Conservation (phyloP, 2,888 invertebrate genomes). For the Dysmachus trigonus region DNA sequence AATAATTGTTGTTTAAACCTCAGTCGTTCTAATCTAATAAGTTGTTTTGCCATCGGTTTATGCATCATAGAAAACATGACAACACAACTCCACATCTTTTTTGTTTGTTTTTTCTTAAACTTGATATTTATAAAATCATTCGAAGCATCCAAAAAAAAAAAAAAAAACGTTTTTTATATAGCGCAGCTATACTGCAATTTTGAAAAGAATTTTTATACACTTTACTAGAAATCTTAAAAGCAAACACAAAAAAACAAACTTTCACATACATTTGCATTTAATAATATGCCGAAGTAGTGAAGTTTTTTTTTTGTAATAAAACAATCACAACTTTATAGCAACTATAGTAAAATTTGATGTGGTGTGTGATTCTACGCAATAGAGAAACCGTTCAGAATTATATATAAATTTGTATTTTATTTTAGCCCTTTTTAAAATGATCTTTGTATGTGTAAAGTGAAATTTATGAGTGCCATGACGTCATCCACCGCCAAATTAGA, state of each 20-base stretch:
- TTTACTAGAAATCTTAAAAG: not conserved
- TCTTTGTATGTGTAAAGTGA: not conserved
- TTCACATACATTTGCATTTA: not conserved
- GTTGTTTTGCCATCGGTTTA: conserved; percentile 28
- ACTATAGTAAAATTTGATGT: not conserved
- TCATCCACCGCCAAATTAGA: not conserved
- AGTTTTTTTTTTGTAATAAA: not conserved
- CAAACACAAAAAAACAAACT: not conserved
- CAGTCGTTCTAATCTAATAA: not conserved
- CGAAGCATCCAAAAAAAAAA: not conserved
- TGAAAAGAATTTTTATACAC: conserved; percentile 20
- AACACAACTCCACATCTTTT: not conserved
- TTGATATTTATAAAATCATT: not conserved
- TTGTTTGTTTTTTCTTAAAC: not conserved
- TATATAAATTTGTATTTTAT: not conserved
- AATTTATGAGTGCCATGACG: not conserved
- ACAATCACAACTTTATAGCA: not conserved
- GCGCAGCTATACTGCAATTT: conserved; percentile 7
- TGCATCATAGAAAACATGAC: not conserved
- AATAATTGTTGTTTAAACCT: conserved; percentile 15
- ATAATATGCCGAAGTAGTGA: not conserved
- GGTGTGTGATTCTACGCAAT: not conserved
- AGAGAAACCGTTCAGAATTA: not conserved
- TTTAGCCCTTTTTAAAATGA: not conserved
- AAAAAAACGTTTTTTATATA: conserved; percentile 3